A percentile compares a stretch with the other conserved stretches of the same genome.
phyloP scores from a whole-genome alignment of 2,797 vertebrate species.

The Dendrocincla fuliginosa region DNA sequence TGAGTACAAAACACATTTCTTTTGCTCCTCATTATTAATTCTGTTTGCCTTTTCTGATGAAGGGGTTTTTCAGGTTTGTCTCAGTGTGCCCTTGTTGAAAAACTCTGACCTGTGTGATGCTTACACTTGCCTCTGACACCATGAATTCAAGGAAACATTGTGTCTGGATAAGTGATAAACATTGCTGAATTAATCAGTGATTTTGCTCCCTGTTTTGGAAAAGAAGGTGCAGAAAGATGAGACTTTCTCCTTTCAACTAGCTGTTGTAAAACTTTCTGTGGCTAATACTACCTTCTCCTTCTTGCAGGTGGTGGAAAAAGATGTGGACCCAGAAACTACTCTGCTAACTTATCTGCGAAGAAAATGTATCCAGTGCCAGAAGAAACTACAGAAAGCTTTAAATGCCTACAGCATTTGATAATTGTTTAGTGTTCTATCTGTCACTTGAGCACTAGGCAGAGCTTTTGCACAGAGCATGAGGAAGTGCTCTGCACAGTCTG shows the following conservation, averaged over 20 bases:
- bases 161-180: accelerated
- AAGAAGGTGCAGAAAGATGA: neutral
- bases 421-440: neutral
- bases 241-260: neutral
- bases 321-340: slow-evolving; percentile 89
- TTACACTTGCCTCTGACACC: neutral
- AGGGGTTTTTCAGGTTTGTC: neutral
- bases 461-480: neutral
- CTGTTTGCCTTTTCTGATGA: neutral
- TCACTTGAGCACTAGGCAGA: neutral
- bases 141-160: neutral
- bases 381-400: neutral
- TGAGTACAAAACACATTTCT: neutral
- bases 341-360: slow-evolving; percentile 88
- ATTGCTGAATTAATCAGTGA: neutral
- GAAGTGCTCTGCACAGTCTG: neutral
- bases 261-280: neutral
- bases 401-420: neutral
- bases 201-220: neutral
- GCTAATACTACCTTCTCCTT: neutral
- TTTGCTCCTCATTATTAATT: neutral
- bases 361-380: slow-evolving; percentile 80
- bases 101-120: accelerated
- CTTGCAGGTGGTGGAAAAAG: slow-evolving; percentile 86
- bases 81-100: neutral